These are phyloP conservation scores for Mellivora capensis DNA, from an alignment of 2,113 vertebrate genomes.

Conservation along the genomic window DNA sequence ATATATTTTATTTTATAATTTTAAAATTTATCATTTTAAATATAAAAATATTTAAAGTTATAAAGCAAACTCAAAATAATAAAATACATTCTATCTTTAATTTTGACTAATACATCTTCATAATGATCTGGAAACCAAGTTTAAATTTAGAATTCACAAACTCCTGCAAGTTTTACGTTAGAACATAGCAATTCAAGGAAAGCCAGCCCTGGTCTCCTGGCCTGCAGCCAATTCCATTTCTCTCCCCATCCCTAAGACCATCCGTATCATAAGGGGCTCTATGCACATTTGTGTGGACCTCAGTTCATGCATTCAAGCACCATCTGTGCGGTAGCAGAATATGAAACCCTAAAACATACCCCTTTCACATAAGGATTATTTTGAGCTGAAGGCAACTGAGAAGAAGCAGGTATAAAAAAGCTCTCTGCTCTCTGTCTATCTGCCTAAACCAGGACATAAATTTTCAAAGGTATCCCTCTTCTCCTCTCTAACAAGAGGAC, in stretches of 20 bases:
- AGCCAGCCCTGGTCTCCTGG: not conserved
- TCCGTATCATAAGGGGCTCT: not conserved
- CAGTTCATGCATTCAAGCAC: not conserved
- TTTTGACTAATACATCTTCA: not conserved
- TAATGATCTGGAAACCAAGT: not conserved
- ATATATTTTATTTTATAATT: too few relatives aligned
- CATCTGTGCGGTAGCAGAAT: not conserved
- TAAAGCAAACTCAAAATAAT: not conserved
- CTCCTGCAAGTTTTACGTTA: not conserved
- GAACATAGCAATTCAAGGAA: too few relatives aligned
- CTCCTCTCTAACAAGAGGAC: not conserved
- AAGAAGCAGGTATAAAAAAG: not conserved
- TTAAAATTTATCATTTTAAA: too few relatives aligned
- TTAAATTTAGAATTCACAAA: not conserved
- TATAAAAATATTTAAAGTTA: not conserved
- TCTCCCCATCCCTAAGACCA: not conserved
- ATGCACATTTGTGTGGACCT: not conserved
- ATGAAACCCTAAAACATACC: not conserved
- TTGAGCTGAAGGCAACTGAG: not conserved
- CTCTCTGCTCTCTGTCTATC: not conserved
- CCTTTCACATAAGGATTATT: not conserved
- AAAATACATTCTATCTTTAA: not conserved
- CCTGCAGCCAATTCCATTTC: not conserved
- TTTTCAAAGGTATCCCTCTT: not conserved
- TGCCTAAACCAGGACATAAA: not conserved